Base-by-base conservation (phyloP, 2,888 invertebrate species). In the Marronus borbonicus region DNA sequence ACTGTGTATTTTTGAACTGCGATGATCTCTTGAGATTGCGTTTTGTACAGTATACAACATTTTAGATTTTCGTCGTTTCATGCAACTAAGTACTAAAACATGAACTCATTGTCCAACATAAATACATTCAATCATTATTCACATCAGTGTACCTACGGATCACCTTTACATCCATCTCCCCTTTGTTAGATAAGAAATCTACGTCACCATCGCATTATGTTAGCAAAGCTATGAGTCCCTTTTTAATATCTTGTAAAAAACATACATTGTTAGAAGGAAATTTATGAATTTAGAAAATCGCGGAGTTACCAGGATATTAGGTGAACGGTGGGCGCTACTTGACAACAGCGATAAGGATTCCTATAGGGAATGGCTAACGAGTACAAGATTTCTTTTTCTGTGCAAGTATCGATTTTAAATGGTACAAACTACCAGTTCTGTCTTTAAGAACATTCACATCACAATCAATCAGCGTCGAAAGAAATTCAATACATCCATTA, bases 331-430 rank as follows among this genome's bases (percentile, higher is more conserved):
- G 97, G 96, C 96, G 14, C 93, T 94, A 83, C 90, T 97, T 85
- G 94, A 94, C 81, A 91, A 92, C 74, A 92, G 93, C 83, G 96
- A 97, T 86, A 97, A 97, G 89, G 92, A 92, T 81, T 93, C 94
- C 81, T 97, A 97, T 87, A 96, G 95, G 83, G 94, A 94, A 91
- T 97, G 88, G 97, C 97, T 80, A 96, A 96, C 91, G 95, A 96
- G 96, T 96, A 97, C 90, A 97, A 91, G 97, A 97, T 90, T 97
- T 96, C 81, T 97, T 97, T 90, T 93, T 97, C 89, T 94, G 93
- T 87, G 97, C 97, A 76, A 96, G 97, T 89, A 97, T 97, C 69
- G 95, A 96, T 89, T 97, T 97, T 88, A 97, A 97, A 89, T 97
- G 97, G 97, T 97, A 97, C 90, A 97, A 96, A 91, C 89, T 96